Conservation (phyloP, 2,888 invertebrate species). For the Sminthurinus aureus region DNA sequence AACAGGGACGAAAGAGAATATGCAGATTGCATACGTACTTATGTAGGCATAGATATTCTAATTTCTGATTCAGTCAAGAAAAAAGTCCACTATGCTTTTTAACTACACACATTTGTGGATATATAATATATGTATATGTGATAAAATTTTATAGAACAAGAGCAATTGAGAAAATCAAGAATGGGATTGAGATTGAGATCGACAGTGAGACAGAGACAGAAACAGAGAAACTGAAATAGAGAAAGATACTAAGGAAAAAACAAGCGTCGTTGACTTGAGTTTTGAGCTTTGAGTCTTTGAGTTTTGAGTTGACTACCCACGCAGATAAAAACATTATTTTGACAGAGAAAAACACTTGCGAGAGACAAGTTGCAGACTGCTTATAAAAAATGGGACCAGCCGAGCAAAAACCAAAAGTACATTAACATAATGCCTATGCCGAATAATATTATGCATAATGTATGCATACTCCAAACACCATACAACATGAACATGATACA, state of each 20-base stretch:
- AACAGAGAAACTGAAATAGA: not conserved
- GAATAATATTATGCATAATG: not conserved
- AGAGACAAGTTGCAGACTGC: slow-evolving; percentile 31
- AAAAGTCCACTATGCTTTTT: no score
- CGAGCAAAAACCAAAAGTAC: not conserved
- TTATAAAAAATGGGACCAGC: not conserved
- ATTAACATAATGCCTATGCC: not conserved
- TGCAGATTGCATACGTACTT: no score
- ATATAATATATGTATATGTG: no score
- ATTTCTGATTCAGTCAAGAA: no score
- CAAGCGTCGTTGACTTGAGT: not conserved
- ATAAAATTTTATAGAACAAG: no score
- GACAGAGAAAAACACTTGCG: slow-evolving; percentile 23
- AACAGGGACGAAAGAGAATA: no score
- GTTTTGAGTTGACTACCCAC: slow-evolving; percentile 17
- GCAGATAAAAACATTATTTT: slow-evolving; percentile 26
- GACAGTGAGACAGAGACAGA: no score
- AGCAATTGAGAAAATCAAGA: no score
- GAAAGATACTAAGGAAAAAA: not conserved
- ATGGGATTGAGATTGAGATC: no score
- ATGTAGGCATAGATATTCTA: no score
- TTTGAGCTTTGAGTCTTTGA: no score
- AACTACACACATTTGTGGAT: no score
- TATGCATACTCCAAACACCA: not conserved
- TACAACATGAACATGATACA: not conserved